Conservation (phyloP, 1,140 invertebrate genomes). For the Drosophila kepulauana region DNA sequence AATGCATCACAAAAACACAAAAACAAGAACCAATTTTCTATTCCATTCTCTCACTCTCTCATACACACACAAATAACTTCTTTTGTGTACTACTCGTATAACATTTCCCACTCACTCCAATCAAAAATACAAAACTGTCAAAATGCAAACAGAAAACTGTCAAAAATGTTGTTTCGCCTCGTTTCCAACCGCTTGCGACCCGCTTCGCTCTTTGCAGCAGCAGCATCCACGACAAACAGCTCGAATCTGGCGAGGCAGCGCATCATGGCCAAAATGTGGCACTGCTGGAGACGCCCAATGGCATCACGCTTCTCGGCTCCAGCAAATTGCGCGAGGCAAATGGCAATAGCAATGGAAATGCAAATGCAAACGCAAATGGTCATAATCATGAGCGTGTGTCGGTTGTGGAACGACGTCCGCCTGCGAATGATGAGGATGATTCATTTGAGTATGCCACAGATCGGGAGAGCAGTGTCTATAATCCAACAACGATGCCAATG, state of each 20-base stretch:
- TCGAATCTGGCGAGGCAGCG: conserved; percentile 50
- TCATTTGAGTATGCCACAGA: conserved; percentile 81
- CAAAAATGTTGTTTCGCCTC: conserved; percentile 35
- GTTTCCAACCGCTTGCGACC: neutral
- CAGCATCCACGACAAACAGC: conserved; percentile 61
- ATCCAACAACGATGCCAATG: conserved; percentile 75
- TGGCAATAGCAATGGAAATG: conserved; percentile 48
- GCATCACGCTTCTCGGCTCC: conserved; percentile 74
- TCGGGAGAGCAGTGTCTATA: conserved; percentile 81
- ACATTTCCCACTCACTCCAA: conserved; percentile 9
- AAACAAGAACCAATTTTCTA: conserved; percentile 42
- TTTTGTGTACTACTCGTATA: conserved; percentile 57
- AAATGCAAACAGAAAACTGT: conserved; percentile 48
- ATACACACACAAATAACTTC: conserved; percentile 39
- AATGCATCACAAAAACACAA: conserved; percentile 72
- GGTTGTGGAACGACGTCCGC: conserved; percentile 62
- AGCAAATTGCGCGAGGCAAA: conserved; percentile 58
- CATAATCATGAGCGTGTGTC: conserved; percentile 58
- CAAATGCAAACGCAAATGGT: conserved; percentile 30
- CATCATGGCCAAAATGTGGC: conserved; percentile 76
- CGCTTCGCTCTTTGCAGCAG: conserved; percentile 16
- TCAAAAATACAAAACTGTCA: conserved; percentile 35
- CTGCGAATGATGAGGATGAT: conserved; percentile 66
- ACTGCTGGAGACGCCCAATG: conserved; percentile 77
- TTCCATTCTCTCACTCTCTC: conserved; percentile 17